Percentiles rank a stretch among this genome's conserved stretches.
Conservation (phyloP, 1,140 invertebrate genomes). For the Papilio xuthus region DNA sequence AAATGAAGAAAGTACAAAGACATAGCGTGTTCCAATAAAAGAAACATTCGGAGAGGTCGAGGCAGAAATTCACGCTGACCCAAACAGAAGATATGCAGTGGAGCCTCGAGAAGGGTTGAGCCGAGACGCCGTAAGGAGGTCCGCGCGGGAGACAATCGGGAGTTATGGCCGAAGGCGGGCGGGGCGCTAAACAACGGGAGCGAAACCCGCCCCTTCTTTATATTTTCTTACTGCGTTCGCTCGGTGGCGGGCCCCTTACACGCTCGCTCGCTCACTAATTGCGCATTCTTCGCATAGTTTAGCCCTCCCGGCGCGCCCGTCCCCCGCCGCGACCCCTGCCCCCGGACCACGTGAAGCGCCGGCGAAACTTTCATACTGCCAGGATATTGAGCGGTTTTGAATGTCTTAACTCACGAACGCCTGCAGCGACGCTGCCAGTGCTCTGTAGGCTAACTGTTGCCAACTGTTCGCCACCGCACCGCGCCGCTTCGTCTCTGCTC, state of each 20-base stretch:
- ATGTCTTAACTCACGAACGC: conserved; percentile 81
- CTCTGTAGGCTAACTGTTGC: conserved; percentile 72
- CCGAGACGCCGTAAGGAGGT: conserved; percentile 78
- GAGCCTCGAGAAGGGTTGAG: conserved; percentile 77
- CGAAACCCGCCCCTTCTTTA: conserved; percentile 83
- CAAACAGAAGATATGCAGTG: conserved; percentile 76
- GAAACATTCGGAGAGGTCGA: conserved; percentile 61
- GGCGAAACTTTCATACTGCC: conserved; percentile 79
- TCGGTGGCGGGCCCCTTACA: conserved; percentile 77
- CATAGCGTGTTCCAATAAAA: conserved; percentile 52
- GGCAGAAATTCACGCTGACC: conserved; percentile 77
- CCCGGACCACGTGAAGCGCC: conserved; percentile 78
- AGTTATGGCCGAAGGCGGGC: conserved; percentile 76
- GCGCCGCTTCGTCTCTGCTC: conserved; percentile 56
- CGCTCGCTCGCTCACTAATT: conserved; percentile 90
- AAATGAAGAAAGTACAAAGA: conserved; percentile 37
- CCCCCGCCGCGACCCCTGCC: conserved; percentile 70
- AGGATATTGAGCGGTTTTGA: conserved; percentile 82
- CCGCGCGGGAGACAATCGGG: conserved; percentile 79
- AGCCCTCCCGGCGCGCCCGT: conserved; percentile 82
- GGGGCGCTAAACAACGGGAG: conserved; percentile 78
- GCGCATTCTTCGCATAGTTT: conserved; percentile 95
- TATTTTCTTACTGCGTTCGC: conserved; percentile 84
- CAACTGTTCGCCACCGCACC: conserved; percentile 58
- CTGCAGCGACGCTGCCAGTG: conserved; percentile 58